Conservation (phyloP, 53 echinoderm and acorn worm genomes). For the Crossaster papposus region DNA sequence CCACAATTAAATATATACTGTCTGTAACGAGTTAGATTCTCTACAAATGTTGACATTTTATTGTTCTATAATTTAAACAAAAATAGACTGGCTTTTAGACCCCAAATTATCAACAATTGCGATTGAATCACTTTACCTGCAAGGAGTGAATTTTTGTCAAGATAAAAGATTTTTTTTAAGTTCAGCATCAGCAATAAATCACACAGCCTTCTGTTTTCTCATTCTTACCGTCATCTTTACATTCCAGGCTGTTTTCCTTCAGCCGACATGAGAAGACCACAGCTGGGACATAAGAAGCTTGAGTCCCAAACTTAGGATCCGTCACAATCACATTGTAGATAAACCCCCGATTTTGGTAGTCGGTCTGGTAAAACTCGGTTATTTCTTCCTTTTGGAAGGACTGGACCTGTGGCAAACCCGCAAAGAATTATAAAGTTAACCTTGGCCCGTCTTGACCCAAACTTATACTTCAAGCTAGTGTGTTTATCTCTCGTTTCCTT, state of each 20-base stretch:
- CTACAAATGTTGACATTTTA: no score
- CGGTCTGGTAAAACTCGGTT: slow-evolving; percentile 63
- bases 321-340: slow-evolving; percentile 80
- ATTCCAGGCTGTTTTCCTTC: slow-evolving; percentile 9
- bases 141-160: no score
- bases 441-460: no score
- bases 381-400: slow-evolving; percentile 59
- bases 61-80: no score
- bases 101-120: no score
- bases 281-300: slow-evolving; percentile 73
- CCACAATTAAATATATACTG: background rate
- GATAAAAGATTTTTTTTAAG: no score
- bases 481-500: no score
- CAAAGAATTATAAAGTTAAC: background rate
- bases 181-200: background rate
- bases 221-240: slow-evolving; percentile 35
- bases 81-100: no score
- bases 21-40: no score
- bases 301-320: slow-evolving; percentile 49
- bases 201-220: background rate
- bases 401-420: slow-evolving; percentile 58
- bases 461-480: no score
- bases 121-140: no score
- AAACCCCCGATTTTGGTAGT: slow-evolving; percentile 76
- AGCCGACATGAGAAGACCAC: slow-evolving; percentile 76